Percentiles rank a stretch among this genome's conserved stretches.
phyloP scores from a whole-genome alignment of 1,140 invertebrate species.

The Diachasmimorpha longicaudata region DNA sequence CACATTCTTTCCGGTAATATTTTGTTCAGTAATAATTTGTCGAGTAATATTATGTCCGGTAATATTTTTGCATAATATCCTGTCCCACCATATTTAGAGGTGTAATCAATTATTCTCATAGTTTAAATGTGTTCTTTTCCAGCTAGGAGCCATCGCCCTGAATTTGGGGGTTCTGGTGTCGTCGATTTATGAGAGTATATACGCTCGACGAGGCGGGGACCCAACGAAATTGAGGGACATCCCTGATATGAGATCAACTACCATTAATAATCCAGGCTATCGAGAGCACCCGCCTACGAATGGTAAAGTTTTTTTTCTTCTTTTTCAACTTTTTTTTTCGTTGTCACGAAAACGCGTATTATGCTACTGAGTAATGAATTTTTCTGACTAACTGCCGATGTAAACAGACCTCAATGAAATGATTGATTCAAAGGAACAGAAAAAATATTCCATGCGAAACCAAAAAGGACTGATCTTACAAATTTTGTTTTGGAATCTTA shows the following conservation, averaged over 20 bases:
- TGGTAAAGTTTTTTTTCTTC: conserved; percentile 57
- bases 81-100: no score
- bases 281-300: conserved; percentile 71
- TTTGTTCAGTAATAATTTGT: no score
- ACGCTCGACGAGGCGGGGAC: conserved; percentile 75
- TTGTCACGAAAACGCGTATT: neutral
- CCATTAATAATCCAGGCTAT: conserved; percentile 84
- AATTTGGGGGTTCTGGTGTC: conserved; percentile 77
- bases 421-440: no score
- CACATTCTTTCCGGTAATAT: no score
- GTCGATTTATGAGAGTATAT: conserved; percentile 78
- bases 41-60: no score
- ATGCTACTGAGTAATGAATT: neutral
- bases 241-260: conserved; percentile 69
- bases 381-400: no score
- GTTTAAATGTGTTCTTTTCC: conserved; percentile 50
- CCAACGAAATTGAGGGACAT: conserved; percentile 71
- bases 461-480: no score
- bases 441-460: no score
- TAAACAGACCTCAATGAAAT: no score
- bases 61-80: no score
- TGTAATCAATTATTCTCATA: neutral
- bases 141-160: conserved; percentile 78
- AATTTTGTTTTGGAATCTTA: no score
- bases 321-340: neutral